These are phyloP conservation scores for human (Homo sapiens) DNA, from an alignment of 2,113 vertebrate species.

Conservation along the genomic window GRCh38 chr20:54389501-54390000, in stretches of 20 bases:
- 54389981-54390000: not conserved
- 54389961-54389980: constrained; percentile 22
- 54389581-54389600: not conserved
- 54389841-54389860: not conserved
- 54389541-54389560: not conserved
- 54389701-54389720: not conserved
- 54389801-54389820: not conserved
- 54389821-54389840: constrained; percentile 33
- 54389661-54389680: not conserved
- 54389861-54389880: not conserved
- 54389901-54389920: constrained; percentile 49
- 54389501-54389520: not conserved
- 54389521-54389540: not conserved
- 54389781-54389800: constrained; percentile 2
- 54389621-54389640: not conserved
- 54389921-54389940: constrained; percentile 53
- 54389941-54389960: constrained; percentile 46
- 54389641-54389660: not conserved
- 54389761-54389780: not conserved
- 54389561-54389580: not conserved
- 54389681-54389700: not conserved
- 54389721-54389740: not conserved
- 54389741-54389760: constrained; percentile 8
- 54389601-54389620: not conserved
- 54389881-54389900: constrained; percentile 43